phyloP scores from a whole-genome alignment of 2,888 invertebrate genomes.

The Zelleria hepariella region DNA sequence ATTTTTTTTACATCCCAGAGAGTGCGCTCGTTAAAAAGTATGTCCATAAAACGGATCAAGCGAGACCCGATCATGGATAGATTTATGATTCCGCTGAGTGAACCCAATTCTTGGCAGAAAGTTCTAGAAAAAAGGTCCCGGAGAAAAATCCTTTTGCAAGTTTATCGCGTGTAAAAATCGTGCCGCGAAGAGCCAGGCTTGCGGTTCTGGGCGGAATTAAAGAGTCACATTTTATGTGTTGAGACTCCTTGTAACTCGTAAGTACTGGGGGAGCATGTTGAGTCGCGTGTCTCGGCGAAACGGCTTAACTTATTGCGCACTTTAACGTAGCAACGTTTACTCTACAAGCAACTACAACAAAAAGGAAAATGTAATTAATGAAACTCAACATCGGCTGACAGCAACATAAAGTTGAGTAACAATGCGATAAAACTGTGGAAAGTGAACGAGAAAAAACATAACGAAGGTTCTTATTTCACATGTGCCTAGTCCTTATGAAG shows the following conservation, averaged over 20 bases:
- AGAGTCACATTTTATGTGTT: slow-evolving; percentile 19
- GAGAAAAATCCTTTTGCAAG: slow-evolving; percentile 38
- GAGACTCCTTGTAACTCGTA: slow-evolving; percentile 5
- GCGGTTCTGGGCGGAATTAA: slow-evolving; percentile 36
- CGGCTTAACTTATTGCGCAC: not conserved
- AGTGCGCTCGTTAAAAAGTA: slow-evolving; percentile 40
- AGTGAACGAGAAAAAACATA: not conserved
- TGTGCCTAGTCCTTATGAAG: slow-evolving; percentile 20
- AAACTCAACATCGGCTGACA: not conserved
- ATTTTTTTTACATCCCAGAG: slow-evolving; percentile 3
- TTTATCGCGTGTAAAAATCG: slow-evolving; percentile 50
- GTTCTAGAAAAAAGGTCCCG: slow-evolving; percentile 15
- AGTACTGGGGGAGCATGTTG: not conserved
- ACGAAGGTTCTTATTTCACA: not conserved
- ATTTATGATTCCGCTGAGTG: slow-evolving; percentile 31
- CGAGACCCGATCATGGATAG: slow-evolving; percentile 31
- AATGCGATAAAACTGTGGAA: not conserved
- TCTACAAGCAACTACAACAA: not conserved
- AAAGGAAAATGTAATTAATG: not conserved
- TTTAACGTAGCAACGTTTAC: not conserved
- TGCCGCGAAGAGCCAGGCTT: slow-evolving; percentile 19
- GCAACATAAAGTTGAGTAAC: not conserved
- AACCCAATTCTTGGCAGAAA: slow-evolving; percentile 10
- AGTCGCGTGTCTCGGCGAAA: not conserved
- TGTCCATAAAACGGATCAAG: slow-evolving; percentile 39